Percentiles rank a stretch among this genome's conserved stretches.
Evolutionary conservation across 2,888 invertebrate genomes (phyloP).

Genomic region (Polylopha cassiicola): DNA sequence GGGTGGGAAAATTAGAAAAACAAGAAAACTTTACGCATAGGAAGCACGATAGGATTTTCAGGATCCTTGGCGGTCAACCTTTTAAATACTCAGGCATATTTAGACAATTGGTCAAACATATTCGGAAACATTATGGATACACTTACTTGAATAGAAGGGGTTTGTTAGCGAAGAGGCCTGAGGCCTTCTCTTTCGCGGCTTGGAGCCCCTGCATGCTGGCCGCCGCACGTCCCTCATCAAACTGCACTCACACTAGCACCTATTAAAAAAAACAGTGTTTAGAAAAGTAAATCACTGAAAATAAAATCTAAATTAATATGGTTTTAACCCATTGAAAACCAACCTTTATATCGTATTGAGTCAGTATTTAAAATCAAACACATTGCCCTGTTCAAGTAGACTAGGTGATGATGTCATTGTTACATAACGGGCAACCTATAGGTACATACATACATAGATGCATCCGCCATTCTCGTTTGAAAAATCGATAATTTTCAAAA

Average conservation of each 20-base stretch:
- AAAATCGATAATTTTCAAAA: conserved; percentile 10
- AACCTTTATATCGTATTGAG: too few relatives aligned
- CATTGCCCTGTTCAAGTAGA: too few relatives aligned
- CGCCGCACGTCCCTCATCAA: conserved; percentile 59
- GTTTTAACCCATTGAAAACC: background rate
- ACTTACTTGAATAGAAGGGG: conserved; percentile 72
- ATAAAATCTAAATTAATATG: background rate
- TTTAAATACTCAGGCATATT: too few relatives aligned
- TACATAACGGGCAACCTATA: conserved; percentile 27
- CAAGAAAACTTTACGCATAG: too few relatives aligned
- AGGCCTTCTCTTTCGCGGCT: conserved; percentile 73
- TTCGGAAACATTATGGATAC: background rate
- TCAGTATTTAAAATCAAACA: too few relatives aligned
- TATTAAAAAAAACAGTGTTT: conserved; percentile 27
- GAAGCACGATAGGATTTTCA: too few relatives aligned
- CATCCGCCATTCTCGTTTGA: conserved; percentile 6
- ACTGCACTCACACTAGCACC: conserved; percentile 50
- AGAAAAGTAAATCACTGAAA: conserved; percentile 4
- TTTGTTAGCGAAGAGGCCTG: conserved; percentile 69
- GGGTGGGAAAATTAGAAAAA: too few relatives aligned
- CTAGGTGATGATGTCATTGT: conserved; percentile 9
- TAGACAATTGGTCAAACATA: too few relatives aligned
- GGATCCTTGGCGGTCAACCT: too few relatives aligned
- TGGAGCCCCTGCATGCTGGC: conserved; percentile 69
- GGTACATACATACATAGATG: conserved; percentile 22